Evolutionary conservation across 1,140 invertebrate species (phyloP), one percentile per base, ranked within the genome.

Genomic region (Andricus grossulariae): DNA sequence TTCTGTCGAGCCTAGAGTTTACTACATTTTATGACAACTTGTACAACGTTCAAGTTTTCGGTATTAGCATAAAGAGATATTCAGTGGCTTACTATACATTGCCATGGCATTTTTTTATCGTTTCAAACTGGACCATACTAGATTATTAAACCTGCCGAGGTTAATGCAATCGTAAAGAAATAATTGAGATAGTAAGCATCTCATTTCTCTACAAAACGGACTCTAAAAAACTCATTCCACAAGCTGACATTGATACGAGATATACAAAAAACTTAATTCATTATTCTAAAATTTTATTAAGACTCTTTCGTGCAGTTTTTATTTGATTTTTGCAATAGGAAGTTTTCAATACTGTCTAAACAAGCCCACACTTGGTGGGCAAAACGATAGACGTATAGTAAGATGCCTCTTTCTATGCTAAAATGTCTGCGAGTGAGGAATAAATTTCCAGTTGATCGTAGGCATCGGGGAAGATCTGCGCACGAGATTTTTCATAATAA

Each of bases 401-500:
- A 66, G 60, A 66, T 66, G 60, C 25, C 25, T 66, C 60, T 66
- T 66, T 66, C 60, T 66, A 66, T 66, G 60, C 60, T 66, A 66
- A 66, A 66, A 45, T 66, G 25, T 66, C 16, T 66, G 7, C 60
- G 60, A 45, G 60, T 66, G 60, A 66, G 60, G 60, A 66, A 66
- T 66, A 66, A 45, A 66, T 66, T 66, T 66, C n/a, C 57, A 32
- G 57, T 66, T 66, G 57, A 66, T 66, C 60, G 60, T 66, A 13
- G 25, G 39, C 57, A 66, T 39, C 13, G 39, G 25, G 57, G 39
- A 39, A 66, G 60, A 66, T 39, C 32, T 11, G 25, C 25, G 16
- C 13, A 66, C 60, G 60, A 66, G 60, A 66, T 66, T 66, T 66
- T 66, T 66, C 60, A 66, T 66, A 66, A 66, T 66, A 66, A 66